Percentiles rank a stretch among this genome's conserved stretches.
Evolutionary conservation across 2,888 invertebrate species (phyloP).

Genomic region (Cheilosia urbana): DNA sequence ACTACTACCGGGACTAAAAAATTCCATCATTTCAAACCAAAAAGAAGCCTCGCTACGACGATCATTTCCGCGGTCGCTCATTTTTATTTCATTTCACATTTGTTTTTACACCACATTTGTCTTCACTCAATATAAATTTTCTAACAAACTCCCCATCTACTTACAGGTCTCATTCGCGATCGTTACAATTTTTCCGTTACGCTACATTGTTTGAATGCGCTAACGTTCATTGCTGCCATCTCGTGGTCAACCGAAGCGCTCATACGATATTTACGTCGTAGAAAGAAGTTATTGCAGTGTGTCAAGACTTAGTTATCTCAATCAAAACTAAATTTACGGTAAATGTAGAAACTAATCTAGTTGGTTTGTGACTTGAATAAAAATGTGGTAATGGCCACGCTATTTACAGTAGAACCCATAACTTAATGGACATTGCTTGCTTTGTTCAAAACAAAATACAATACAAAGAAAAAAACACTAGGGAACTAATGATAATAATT

Average conservation of each 20-base stretch:
- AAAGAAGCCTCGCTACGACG: no score
- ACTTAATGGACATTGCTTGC: slow-evolving; percentile 56
- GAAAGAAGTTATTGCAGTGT: slow-evolving; percentile 67
- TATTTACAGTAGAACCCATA: slow-evolving; percentile 58
- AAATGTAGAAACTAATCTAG: slow-evolving; percentile 19
- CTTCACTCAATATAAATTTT: background rate
- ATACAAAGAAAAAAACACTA: slow-evolving; percentile 30
- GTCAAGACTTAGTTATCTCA: slow-evolving; percentile 62
- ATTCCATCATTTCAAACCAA: no score
- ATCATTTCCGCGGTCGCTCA: background rate
- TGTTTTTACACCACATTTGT: background rate
- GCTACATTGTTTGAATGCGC: slow-evolving; percentile 87
- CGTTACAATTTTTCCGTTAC: slow-evolving; percentile 86
- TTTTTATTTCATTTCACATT: background rate
- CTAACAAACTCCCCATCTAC: slow-evolving; percentile 9
- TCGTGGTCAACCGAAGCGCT: slow-evolving; percentile 87
- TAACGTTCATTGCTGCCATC: slow-evolving; percentile 87
- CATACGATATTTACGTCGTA: slow-evolving; percentile 77
- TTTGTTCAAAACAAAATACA: slow-evolving; percentile 31
- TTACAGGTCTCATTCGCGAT: slow-evolving; percentile 88
- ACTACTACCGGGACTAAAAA: no score
- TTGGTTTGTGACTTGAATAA: slow-evolving; percentile 51
- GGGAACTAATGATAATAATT: slow-evolving; percentile 72
- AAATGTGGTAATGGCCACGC: slow-evolving; percentile 44
- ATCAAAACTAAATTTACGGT: slow-evolving; percentile 11